phyloP scores from a whole-genome alignment of 1,140 invertebrate species.

The Macrotrachela quadricornifera region DNA sequence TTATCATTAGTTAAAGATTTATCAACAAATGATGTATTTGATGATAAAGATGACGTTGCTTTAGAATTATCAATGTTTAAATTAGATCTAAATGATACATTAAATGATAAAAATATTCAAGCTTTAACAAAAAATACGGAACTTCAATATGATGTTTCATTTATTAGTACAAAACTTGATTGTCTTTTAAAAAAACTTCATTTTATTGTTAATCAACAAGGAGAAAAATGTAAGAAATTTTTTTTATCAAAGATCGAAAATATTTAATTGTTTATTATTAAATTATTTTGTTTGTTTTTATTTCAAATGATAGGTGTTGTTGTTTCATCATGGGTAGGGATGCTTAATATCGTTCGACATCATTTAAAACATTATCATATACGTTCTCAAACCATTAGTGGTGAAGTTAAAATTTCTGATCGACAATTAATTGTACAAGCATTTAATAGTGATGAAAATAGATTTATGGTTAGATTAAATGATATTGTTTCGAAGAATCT shows the following conservation, averaged over 20 bases:
- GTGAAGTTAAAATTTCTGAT: slow-evolving; percentile 27
- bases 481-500: no score
- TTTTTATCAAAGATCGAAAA: no score
- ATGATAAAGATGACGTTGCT: slow-evolving; percentile 15
- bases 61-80: no score
- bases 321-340: slow-evolving; percentile 63
- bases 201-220: neutral
- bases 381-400: slow-evolving; percentile 41
- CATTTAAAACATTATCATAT: slow-evolving; percentile 38
- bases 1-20: slow-evolving; percentile 46
- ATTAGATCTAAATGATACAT: no score
- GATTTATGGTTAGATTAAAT: no score
- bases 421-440: slow-evolving; percentile 35
- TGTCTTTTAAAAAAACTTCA: slow-evolving; percentile 5
- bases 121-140: neutral
- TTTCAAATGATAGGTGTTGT: slow-evolving; percentile 37
- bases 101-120: slow-evolving; percentile 5
- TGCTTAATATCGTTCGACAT: slow-evolving; percentile 43
- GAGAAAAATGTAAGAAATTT: slow-evolving; percentile 1
- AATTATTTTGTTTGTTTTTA: slow-evolving; percentile 12
- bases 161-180: slow-evolving; percentile 1
- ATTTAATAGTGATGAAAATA: slow-evolving; percentile 40
- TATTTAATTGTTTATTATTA: no score
- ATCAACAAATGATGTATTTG: slow-evolving; percentile 13
- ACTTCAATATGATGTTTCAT: neutral